Conservation (phyloP, 2,113 vertebrate genomes). For the Trogon surrucura region DNA sequence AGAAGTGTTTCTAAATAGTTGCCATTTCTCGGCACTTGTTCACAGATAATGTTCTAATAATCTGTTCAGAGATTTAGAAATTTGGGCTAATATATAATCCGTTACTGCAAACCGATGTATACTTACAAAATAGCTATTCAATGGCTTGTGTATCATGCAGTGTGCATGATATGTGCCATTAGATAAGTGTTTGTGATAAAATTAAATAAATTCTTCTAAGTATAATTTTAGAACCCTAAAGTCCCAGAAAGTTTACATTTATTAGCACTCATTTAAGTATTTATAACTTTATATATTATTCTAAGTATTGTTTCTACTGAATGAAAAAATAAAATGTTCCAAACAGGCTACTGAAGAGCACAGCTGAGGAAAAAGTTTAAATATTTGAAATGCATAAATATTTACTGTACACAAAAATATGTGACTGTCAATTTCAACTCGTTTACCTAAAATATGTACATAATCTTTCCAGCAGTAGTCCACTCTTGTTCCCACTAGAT, state of each 20-base stretch:
- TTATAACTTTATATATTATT: neutral
- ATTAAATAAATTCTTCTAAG: neutral
- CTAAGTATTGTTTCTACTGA: neutral
- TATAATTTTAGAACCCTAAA: neutral
- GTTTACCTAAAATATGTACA: neutral
- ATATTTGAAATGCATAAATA: neutral
- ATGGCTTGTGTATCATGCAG: neutral
- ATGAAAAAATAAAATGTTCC: neutral
- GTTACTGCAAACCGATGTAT: neutral
- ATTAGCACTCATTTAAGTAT: neutral
- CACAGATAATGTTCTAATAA: neutral
- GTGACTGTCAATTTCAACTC: neutral
- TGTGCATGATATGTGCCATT: neutral
- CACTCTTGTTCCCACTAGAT: neutral
- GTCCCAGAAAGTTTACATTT: neutral
- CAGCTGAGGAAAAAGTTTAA: neutral
- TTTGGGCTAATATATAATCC: neutral
- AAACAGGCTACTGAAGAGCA: neutral
- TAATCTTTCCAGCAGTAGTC: neutral
- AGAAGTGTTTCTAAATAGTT: neutral
- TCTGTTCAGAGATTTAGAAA: neutral
- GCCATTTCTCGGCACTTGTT: neutral
- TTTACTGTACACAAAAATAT: neutral
- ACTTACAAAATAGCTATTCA: neutral
- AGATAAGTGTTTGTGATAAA: neutral